Conservation (phyloP, 1,140 invertebrate genomes). For the Melitaea cinxia region DNA sequence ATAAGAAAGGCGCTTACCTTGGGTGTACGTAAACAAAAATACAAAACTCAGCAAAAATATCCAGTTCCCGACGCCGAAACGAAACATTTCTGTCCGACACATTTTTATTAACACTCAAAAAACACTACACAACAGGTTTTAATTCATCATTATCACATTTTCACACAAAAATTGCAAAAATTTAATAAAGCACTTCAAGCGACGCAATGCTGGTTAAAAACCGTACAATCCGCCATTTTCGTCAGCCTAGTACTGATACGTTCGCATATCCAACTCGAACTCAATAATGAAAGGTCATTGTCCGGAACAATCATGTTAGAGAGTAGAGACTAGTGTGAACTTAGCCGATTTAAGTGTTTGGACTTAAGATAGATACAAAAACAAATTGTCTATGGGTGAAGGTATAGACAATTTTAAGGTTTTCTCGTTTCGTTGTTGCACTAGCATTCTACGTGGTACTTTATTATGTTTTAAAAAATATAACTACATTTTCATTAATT, state of each 20-base stretch:
- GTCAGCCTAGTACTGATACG: constrained; percentile 34
- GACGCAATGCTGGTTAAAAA: constrained; percentile 40
- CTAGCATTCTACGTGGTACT: neutral
- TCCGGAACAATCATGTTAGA: constrained; percentile 61
- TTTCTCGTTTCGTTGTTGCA: constrained; percentile 16
- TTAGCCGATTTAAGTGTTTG: constrained; percentile 33
- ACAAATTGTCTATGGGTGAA: constrained; percentile 11
- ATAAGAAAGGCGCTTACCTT: constrained; percentile 74
- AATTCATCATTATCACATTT: constrained; percentile 80
- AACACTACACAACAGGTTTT: constrained; percentile 72
- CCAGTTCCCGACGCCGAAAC: constrained; percentile 74
- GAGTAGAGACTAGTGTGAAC: constrained; percentile 49
- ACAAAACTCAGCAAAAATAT: constrained; percentile 72
- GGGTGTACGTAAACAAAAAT: constrained; percentile 79
- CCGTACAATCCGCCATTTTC: constrained; percentile 72
- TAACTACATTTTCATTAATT: too few relatives aligned
- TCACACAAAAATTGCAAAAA: constrained; percentile 69
- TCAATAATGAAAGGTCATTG: constrained; percentile 78
- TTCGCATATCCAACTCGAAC: constrained; percentile 69
- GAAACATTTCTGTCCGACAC: constrained; percentile 77
- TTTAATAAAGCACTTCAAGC: constrained; percentile 51
- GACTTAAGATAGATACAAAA: constrained; percentile 28
- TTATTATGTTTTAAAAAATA: too few relatives aligned
- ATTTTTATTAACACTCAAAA: constrained; percentile 63
- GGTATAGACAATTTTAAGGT: constrained; percentile 15